These are phyloP conservation scores for Thaleichthys pacificus DNA, from an alignment of 2,797 vertebrate genomes.

Conservation along the genomic window DNA sequence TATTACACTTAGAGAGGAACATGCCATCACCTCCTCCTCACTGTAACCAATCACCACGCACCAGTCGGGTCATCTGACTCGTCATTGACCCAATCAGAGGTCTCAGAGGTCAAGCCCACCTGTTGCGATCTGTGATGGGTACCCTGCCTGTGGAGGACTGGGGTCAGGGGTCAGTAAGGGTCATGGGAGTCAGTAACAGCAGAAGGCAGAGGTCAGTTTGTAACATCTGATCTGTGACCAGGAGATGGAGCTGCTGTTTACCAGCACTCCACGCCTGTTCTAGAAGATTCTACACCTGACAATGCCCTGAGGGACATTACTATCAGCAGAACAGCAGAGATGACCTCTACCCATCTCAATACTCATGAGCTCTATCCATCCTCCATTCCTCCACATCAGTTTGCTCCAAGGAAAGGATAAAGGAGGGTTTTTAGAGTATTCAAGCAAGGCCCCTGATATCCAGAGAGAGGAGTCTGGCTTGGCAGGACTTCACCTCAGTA, in stretches of 20 bases:
- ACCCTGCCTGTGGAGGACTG: conserved; percentile 32
- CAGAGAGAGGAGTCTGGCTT: neutral
- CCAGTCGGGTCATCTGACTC: conserved; percentile 54
- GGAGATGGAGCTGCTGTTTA: neutral
- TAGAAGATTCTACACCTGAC: conserved; percentile 14
- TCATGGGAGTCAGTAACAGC: conserved; percentile 43
- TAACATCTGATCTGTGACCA: neutral
- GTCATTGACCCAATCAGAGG: conserved; percentile 67
- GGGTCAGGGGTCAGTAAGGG: conserved; percentile 34
- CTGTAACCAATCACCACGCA: conserved; percentile 38
- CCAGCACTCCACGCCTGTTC: neutral
- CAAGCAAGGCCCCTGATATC: neutral
- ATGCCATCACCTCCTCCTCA: conserved; percentile 42
- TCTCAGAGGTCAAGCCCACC: conserved; percentile 65
- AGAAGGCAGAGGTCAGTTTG: neutral
- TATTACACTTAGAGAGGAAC: conserved; percentile 50
- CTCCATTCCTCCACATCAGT: neutral
- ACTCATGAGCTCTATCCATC: neutral
- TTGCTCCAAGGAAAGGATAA: neutral
- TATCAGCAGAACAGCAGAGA: conserved; percentile 4
- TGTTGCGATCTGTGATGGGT: conserved; percentile 33
- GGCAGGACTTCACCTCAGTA: neutral
- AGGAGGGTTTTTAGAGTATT: neutral
- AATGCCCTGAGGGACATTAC: neutral
- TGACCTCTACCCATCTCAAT: neutral